Evolutionary conservation across 2,797 vertebrate genomes (phyloP).

Genomic region (Silurus aristotelis): DNA sequence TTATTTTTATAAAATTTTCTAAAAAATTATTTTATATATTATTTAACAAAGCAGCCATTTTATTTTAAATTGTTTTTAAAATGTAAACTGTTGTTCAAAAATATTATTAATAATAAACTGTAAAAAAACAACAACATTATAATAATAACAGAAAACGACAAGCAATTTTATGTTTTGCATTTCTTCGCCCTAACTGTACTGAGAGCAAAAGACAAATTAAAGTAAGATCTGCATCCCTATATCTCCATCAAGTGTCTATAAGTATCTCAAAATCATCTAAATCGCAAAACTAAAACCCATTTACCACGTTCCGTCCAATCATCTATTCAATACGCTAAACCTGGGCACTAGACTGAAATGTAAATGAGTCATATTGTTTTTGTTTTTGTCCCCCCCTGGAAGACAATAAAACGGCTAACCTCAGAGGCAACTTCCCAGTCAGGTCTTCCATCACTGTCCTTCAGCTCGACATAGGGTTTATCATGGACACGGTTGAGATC

Average conservation of each 20-base stretch:
- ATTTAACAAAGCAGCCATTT: too few relatives aligned
- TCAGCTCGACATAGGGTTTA: constrained; percentile 96
- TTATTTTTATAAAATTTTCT: too few relatives aligned
- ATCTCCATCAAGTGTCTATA: not conserved
- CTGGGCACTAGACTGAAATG: not conserved
- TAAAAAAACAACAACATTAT: too few relatives aligned
- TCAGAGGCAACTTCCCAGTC: constrained; percentile 99
- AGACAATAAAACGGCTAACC: constrained; percentile 71
- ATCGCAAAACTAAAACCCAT: not conserved
- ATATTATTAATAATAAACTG: too few relatives aligned
- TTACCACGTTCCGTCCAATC: not conserved
- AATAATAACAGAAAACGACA: too few relatives aligned
- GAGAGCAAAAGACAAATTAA: not conserved
- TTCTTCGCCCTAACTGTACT: too few relatives aligned
- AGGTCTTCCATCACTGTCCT: constrained; percentile 93
- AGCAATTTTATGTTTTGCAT: too few relatives aligned
- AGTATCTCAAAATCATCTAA: not conserved
- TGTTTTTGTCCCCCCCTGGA: not conserved
- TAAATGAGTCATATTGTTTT: not conserved
- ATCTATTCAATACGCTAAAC: not conserved
- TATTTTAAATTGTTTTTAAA: too few relatives aligned
- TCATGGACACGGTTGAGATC: constrained; percentile 97
- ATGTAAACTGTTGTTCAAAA: too few relatives aligned
- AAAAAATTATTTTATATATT: too few relatives aligned
- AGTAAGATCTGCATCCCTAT: not conserved